Conservation (phyloP, 2,888 invertebrate genomes). For the Epirrhoe alternata region DNA sequence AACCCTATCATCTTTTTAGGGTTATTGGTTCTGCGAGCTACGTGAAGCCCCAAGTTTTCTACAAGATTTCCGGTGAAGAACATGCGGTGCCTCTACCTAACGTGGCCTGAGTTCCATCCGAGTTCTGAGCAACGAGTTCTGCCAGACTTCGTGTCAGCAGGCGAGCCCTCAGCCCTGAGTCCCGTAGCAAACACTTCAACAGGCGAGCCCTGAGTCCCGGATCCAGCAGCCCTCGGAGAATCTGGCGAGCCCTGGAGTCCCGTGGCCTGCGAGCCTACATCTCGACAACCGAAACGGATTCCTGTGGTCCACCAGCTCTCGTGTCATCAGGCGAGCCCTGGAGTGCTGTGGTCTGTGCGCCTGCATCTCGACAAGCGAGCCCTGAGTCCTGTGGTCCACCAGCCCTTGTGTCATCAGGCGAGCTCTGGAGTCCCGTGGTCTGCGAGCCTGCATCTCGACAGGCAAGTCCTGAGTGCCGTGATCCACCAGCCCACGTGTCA, state of each 20-base stretch:
- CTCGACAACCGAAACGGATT: slow-evolving; percentile 2
- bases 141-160: slow-evolving; percentile 7
- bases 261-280: slow-evolving; percentile 1
- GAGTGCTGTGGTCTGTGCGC: background rate
- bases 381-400: background rate
- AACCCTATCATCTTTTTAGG: too few species aligned
- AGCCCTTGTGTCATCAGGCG: background rate
- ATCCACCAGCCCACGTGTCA: slow-evolving; percentile 6
- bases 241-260: slow-evolving; percentile 6
- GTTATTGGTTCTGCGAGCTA: too few species aligned
- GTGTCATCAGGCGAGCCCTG: background rate
- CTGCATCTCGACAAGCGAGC: background rate
- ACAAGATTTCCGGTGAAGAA: too few species aligned
- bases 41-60: too few species aligned
- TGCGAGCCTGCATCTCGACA: background rate
- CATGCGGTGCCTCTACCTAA: too few species aligned
- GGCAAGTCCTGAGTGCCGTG: background rate
- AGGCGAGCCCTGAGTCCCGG: slow-evolving; percentile 4
- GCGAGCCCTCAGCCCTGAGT: background rate
- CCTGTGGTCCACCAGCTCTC: background rate
- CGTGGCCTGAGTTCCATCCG: too few species aligned
- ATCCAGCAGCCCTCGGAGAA: slow-evolving; percentile 1
- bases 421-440: slow-evolving; percentile 4
- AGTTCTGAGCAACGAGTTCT: background rate
- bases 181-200: background rate